Evolutionary conservation across 2,888 invertebrate species (phyloP).

Genomic region (Caenorhabditis drosophilae): DNA sequence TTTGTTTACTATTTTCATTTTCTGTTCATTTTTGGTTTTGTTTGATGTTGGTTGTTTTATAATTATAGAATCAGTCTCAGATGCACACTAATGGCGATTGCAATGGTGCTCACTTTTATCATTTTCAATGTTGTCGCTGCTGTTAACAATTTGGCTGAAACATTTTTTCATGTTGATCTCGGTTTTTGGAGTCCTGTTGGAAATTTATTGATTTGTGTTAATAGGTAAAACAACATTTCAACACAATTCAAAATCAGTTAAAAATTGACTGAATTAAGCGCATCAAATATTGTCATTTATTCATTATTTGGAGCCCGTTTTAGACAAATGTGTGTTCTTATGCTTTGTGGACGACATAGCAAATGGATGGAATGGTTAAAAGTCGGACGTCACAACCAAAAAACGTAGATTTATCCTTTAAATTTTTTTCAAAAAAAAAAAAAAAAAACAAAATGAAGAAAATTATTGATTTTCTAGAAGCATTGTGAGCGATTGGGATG

Average conservation of each 20-base stretch:
- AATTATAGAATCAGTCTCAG: slow-evolving; percentile 26
- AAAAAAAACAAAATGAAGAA: no score
- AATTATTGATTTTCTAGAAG: slow-evolving; percentile 18
- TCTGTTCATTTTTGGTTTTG: no score
- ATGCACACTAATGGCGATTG: slow-evolving; percentile 66
- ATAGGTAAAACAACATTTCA: slow-evolving; percentile 59
- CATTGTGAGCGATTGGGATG: slow-evolving; percentile 48
- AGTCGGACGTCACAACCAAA: slow-evolving; percentile 49
- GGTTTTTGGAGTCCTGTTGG: slow-evolving; percentile 47
- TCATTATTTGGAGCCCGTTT: slow-evolving; percentile 65
- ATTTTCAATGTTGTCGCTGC: slow-evolving; percentile 55
- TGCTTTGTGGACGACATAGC: slow-evolving; percentile 56
- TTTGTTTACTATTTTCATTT: no score
- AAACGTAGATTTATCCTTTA: slow-evolving; percentile 1
- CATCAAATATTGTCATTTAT: slow-evolving; percentile 68
- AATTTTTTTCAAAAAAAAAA: no score
- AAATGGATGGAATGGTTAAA: slow-evolving; percentile 52
- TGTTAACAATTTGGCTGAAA: slow-evolving; percentile 59
- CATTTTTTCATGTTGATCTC: slow-evolving; percentile 41
- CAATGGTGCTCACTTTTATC: slow-evolving; percentile 63
- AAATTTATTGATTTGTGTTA: slow-evolving; percentile 64
- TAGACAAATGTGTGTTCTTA: slow-evolving; percentile 58
- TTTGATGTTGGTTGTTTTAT: no score
- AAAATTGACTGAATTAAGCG: slow-evolving; percentile 44
- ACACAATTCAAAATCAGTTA: background rate